Conservation (phyloP, 2,797 vertebrate species). For the Dicrostonyx torquatus region DNA sequence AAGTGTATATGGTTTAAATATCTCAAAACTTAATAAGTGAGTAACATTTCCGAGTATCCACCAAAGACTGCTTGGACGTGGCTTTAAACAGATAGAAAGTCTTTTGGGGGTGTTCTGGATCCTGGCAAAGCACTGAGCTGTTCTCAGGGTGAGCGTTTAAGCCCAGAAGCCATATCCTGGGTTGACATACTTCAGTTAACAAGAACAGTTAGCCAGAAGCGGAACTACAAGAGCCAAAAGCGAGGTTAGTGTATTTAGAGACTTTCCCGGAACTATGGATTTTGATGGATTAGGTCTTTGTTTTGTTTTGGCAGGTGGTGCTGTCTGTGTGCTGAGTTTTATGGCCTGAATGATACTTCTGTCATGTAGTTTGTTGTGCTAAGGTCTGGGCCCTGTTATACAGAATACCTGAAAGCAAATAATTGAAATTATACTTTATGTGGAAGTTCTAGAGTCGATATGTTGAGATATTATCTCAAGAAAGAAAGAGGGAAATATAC, state of each 20-base stretch:
- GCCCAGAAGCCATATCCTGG: not conserved
- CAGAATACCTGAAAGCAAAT: not conserved
- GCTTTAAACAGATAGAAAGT: not conserved
- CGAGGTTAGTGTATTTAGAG: not conserved
- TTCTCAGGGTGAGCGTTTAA: not conserved
- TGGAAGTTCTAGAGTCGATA: not conserved
- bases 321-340: not conserved
- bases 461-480: not conserved
- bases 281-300: not conserved
- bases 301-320: not conserved
- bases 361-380: too few species aligned
- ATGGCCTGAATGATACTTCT: not conserved
- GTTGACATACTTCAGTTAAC: not conserved
- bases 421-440: not conserved
- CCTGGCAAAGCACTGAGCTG: not conserved
- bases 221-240: not conserved
- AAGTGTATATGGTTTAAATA: not conserved
- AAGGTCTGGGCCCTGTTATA: not conserved
- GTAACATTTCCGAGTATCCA: not conserved
- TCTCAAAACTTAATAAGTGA: not conserved
- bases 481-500: not conserved
- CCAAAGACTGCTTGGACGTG: not conserved
- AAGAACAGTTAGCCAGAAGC: not conserved
- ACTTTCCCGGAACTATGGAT: not conserved
- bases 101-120: not conserved